phyloP scores from a whole-genome alignment of 2,113 vertebrate species.

The Hippocampus guttulatus region DNA sequence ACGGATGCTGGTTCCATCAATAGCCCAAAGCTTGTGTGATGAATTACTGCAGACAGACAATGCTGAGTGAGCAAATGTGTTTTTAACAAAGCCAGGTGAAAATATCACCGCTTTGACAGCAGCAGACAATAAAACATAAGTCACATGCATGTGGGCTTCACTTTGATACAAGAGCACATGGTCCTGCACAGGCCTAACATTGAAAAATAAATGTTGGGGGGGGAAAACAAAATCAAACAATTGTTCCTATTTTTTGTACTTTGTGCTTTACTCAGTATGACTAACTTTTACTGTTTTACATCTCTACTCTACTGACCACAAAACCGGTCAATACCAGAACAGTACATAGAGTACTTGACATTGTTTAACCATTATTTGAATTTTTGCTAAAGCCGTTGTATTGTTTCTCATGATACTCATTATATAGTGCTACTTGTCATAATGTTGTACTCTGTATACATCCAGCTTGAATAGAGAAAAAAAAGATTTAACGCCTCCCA shows the following conservation, averaged over 20 bases:
- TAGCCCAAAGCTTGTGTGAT: constrained; percentile 75
- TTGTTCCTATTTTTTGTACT: not conserved
- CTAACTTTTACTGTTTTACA: not conserved
- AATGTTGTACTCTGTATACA: not conserved
- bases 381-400: not conserved
- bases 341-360: too few species aligned
- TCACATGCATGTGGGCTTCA: not conserved
- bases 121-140: constrained; percentile 11
- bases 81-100: constrained; percentile 72
- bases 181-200: not conserved
- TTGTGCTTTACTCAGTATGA: not conserved
- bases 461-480: not conserved
- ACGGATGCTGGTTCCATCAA: constrained; percentile 75
- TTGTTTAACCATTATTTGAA: too few species aligned
- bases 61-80: constrained; percentile 75
- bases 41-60: constrained; percentile 79
- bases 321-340: too few species aligned
- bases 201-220: not conserved
- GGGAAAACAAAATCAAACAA: too few species aligned
- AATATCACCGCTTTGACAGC: constrained; percentile 46
- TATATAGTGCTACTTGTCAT: not conserved
- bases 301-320: not conserved
- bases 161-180: not conserved
- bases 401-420: not conserved
- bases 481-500: constrained; percentile 22